phyloP scores from a whole-genome alignment of 2,113 vertebrate species.

The Scatophagus argus region DNA sequence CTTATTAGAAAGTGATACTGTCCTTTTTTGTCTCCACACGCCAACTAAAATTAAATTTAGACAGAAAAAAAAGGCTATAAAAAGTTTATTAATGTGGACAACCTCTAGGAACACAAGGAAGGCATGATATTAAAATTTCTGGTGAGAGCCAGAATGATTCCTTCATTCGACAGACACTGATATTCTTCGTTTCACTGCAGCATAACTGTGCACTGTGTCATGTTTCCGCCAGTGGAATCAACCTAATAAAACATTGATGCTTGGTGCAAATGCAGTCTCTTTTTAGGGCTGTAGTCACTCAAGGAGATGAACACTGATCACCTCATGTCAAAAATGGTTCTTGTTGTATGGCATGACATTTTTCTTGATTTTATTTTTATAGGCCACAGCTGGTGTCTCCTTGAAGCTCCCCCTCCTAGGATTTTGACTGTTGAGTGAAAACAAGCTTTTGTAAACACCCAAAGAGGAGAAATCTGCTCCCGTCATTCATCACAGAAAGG shows the following conservation, averaged over 20 bases:
- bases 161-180: not conserved
- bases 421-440: constrained; percentile 13
- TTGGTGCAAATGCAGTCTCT: not conserved
- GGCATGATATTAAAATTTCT: constrained; percentile 5
- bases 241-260: constrained; percentile 30
- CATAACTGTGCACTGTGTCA: not conserved
- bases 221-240: constrained; percentile 8
- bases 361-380: not conserved
- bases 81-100: not conserved
- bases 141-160: not conserved
- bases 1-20: not conserved
- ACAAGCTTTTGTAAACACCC: not conserved
- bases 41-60: not conserved
- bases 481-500: not conserved
- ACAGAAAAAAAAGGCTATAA: not conserved
- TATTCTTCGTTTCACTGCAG: constrained; percentile 2
- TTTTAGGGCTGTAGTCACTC: constrained; percentile 16
- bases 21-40: not conserved
- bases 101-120: not conserved
- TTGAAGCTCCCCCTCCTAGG: not conserved
- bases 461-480: constrained; percentile 3
- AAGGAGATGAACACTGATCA: not conserved
- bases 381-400: constrained; percentile 15
- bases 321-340: not conserved
- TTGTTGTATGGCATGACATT: not conserved